These are phyloP conservation scores for Spea bombifrons DNA, from an alignment of 2,113 vertebrate genomes.

Conservation along the genomic window DNA sequence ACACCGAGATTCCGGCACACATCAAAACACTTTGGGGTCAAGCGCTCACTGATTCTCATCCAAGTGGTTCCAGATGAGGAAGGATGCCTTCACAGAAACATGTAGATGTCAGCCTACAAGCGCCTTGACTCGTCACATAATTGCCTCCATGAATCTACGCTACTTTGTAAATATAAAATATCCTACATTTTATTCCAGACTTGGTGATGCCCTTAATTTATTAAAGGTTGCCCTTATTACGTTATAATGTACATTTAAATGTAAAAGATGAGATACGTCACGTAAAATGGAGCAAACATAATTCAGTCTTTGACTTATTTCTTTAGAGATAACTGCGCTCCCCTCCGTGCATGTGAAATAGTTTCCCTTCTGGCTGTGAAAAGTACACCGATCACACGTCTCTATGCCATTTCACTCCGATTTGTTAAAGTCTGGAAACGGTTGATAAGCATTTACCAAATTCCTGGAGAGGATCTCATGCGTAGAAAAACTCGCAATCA, in stretches of 20 bases:
- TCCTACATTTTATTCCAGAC: too few relatives aligned
- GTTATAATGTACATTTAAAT: too few relatives aligned
- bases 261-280: too few relatives aligned
- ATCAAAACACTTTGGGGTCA: not conserved
- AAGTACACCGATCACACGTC: not conserved
- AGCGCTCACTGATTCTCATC: not conserved
- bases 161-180: too few relatives aligned
- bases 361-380: not conserved
- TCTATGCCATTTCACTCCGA: not conserved
- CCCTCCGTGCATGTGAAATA: not conserved
- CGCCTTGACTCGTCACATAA: too few relatives aligned
- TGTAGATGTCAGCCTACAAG: not conserved
- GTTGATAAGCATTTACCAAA: slow-evolving; percentile 1
- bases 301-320: too few relatives aligned
- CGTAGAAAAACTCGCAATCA: not conserved
- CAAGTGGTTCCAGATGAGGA: not conserved
- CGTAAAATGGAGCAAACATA: too few relatives aligned
- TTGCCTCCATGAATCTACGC: too few relatives aligned
- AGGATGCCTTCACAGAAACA: not conserved
- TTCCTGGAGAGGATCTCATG: not conserved
- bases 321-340: too few relatives aligned
- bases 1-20: not conserved
- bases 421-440: not conserved
- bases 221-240: too few relatives aligned
- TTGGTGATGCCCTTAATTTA: too few relatives aligned